These are phyloP conservation scores for Notiomystis cincta DNA, from an alignment of 2,113 vertebrate genomes.

Conservation along the genomic window DNA sequence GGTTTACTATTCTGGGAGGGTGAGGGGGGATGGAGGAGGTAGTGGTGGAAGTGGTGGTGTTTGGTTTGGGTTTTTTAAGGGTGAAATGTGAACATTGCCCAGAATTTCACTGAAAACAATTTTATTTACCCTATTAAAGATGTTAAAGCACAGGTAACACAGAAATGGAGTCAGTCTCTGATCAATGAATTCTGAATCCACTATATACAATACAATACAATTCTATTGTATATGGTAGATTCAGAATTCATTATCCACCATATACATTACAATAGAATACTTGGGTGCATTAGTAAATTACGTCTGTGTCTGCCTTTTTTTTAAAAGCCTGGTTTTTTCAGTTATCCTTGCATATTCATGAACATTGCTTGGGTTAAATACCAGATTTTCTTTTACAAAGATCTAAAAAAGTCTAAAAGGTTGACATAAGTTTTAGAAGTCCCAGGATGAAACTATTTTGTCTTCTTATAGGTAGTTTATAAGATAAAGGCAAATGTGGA, in stretches of 20 bases:
- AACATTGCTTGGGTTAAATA: neutral
- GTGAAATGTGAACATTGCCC: neutral
- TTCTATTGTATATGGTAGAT: too few relatives aligned
- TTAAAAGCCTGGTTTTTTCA: neutral
- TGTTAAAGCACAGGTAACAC: neutral
- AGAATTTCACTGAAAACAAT: neutral
- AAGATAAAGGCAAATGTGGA: neutral
- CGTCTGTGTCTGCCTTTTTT: rapidly evolving
- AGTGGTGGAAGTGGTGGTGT: neutral
- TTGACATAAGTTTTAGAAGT: neutral
- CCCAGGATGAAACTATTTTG: neutral
- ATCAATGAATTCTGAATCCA: neutral
- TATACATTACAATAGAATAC: too few relatives aligned
- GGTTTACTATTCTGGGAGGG: rapidly evolving
- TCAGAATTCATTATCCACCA: too few relatives aligned
- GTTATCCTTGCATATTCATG: neutral
- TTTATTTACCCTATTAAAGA: neutral
- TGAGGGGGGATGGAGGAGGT: rapidly evolving
- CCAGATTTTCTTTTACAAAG: neutral
- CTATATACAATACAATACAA: too few relatives aligned
- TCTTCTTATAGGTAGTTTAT: neutral
- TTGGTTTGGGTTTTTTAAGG: neutral
- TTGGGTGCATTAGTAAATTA: neutral
- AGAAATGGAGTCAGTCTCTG: neutral
- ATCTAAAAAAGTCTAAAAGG: neutral